Evolutionary conservation across 2,888 invertebrate species (phyloP).

Genomic region (Melanargia galathea): DNA sequence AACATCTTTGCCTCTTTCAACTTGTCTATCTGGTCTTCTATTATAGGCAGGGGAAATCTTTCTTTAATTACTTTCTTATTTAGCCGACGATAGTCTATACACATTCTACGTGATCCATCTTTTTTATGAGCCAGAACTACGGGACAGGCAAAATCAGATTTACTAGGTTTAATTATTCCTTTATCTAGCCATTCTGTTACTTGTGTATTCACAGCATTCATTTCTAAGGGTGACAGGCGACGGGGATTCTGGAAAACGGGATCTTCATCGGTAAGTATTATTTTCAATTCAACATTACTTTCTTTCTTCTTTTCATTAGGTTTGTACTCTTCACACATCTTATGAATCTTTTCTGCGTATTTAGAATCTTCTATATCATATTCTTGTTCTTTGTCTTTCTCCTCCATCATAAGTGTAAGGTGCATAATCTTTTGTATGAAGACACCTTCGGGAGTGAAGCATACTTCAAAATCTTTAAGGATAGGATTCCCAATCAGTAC

Average conservation of each 20-base stretch:
- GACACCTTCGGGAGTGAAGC: neutral
- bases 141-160: too few relatives aligned
- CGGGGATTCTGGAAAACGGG: too few relatives aligned
- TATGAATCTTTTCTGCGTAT: conserved; percentile 21
- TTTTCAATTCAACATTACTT: too few relatives aligned
- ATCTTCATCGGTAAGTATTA: too few relatives aligned
- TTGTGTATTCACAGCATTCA: too few relatives aligned
- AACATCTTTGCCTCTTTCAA: conserved; percentile 46
- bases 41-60: conserved; percentile 50
- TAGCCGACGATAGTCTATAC: too few relatives aligned
- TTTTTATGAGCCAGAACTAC: too few relatives aligned
- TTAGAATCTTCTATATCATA: conserved; percentile 20
- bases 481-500: conserved; percentile 1
- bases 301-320: conserved; percentile 24
- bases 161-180: too few relatives aligned
- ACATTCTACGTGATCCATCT: too few relatives aligned
- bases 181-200: too few relatives aligned
- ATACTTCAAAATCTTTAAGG: conserved; percentile 1
- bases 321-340: conserved; percentile 30
- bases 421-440: neutral
- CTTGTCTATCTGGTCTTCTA: conserved; percentile 58
- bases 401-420: neutral
- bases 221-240: too few relatives aligned
- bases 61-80: conserved; percentile 38
- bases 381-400: conserved; percentile 3